phyloP scores from a whole-genome alignment of 2,888 invertebrate species.

The Lasioglossum zephyrum region DNA sequence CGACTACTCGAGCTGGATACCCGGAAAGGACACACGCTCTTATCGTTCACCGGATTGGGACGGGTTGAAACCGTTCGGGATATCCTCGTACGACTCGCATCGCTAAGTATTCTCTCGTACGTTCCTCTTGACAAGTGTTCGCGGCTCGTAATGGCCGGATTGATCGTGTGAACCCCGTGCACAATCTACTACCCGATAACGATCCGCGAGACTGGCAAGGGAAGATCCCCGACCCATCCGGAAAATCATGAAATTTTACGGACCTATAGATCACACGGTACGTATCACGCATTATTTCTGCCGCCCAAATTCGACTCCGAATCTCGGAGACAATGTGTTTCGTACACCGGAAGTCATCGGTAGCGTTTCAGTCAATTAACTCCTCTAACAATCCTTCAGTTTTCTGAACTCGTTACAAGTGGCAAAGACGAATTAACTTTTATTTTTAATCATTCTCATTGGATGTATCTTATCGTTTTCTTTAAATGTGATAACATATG shows the following conservation, averaged over 20 bases:
- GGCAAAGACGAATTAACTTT: not conserved
- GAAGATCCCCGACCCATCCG: not conserved
- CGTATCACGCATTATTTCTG: not conserved
- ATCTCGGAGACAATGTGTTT: not conserved
- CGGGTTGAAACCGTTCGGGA: constrained; percentile 3
- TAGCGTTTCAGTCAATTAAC: not conserved
- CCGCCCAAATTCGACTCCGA: not conserved
- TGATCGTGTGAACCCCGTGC: constrained; percentile 39
- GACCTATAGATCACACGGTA: not conserved
- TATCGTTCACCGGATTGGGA: constrained; percentile 28
- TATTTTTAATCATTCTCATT: too few species aligned
- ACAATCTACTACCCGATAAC: constrained; percentile 33
- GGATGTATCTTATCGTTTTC: not conserved
- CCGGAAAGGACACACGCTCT: constrained; percentile 24
- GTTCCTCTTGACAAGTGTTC: constrained; percentile 31
- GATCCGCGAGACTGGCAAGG: constrained; percentile 27
- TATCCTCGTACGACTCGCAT: not conserved
- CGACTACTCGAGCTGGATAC: constrained; percentile 30
- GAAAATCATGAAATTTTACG: not conserved
- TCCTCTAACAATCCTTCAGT: not conserved
- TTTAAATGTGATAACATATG: not conserved
- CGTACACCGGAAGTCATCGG: not conserved
- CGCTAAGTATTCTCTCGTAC: constrained; percentile 10
- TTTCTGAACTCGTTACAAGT: not conserved
- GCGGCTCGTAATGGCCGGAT: constrained; percentile 21